phyloP scores from a whole-genome alignment of 1,140 invertebrate species.

The Drosophila varians region DNA sequence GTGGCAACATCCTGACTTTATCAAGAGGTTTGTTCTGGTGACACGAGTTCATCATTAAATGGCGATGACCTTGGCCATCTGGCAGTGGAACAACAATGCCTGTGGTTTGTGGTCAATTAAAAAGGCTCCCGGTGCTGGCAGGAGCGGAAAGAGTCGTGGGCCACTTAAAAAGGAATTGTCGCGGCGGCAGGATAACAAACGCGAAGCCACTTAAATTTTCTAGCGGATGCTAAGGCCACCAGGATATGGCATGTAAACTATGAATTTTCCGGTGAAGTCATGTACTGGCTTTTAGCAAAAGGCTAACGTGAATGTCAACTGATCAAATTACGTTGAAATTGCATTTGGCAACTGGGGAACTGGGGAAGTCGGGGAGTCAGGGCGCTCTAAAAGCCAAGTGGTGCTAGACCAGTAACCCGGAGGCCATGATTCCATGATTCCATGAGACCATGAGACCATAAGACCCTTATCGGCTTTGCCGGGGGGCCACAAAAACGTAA shows the following conservation, averaged over 20 bases:
- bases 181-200: background rate
- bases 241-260: background rate
- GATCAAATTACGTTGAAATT: slow-evolving; percentile 75
- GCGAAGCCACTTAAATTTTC: slow-evolving; percentile 8
- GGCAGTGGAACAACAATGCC: background rate
- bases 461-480: slow-evolving; percentile 60
- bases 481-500: slow-evolving; percentile 50
- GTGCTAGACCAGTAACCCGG: slow-evolving; percentile 1
- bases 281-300: slow-evolving; percentile 17
- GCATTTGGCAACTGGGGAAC: slow-evolving; percentile 54
- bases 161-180: background rate
- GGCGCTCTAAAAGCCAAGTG: slow-evolving; percentile 26
- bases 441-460: background rate
- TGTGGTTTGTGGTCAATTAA: slow-evolving; percentile 53
- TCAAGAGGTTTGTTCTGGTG: slow-evolving; percentile 31
- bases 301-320: slow-evolving; percentile 62
- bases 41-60: slow-evolving; percentile 40
- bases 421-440: background rate
- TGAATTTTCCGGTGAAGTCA: slow-evolving; percentile 5
- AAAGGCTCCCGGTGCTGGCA: slow-evolving; percentile 28
- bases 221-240: background rate
- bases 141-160: background rate
- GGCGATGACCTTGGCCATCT: slow-evolving; percentile 13
- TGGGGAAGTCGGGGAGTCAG: background rate
- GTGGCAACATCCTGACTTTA: slow-evolving; percentile 17